These are phyloP conservation scores for Zhengitettix transpicula DNA, from an alignment of 2,888 invertebrate species.

Conservation along the genomic window DNA sequence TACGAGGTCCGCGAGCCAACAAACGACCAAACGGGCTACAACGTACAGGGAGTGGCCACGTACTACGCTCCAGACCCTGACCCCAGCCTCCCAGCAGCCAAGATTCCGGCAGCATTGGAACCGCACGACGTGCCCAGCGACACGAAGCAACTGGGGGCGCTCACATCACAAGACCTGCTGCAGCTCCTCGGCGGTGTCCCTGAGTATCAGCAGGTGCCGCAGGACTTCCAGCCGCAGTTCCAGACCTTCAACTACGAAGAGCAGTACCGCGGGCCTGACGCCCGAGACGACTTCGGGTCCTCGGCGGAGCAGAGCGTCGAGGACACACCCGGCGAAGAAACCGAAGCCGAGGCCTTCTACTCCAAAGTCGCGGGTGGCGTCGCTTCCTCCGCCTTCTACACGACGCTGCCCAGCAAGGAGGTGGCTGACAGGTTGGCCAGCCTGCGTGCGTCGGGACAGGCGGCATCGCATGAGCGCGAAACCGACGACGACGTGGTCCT, in stretches of 20 bases:
- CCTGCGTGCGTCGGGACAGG: conserved; percentile 16
- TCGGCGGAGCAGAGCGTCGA: conserved; percentile 1
- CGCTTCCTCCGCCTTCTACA: conserved; percentile 25
- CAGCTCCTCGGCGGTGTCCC: conserved; percentile 3
- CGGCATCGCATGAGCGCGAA: no score
- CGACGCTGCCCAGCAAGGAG: conserved; percentile 43
- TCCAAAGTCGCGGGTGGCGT: neutral
- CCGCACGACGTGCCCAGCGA: conserved; percentile 27
- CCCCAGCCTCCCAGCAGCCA: conserved; percentile 27
- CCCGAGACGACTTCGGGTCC: neutral
- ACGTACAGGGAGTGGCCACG: conserved; percentile 6
- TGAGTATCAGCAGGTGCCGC: conserved; percentile 28
- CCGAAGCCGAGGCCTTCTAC: conserved; percentile 17
- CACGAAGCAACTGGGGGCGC: neutral
- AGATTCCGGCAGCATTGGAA: conserved; percentile 25
- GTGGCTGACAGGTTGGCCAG: conserved; percentile 42
- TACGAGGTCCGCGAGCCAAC: conserved; percentile 24
- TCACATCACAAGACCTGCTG: conserved; percentile 9
- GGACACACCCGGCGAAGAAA: neutral
- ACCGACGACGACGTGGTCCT: no score
- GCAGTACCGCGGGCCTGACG: neutral
- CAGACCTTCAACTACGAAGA: conserved; percentile 32
- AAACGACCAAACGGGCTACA: conserved; percentile 10
- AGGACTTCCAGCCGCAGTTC: conserved; percentile 24
- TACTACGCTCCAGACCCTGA: conserved; percentile 34